A percentile compares a stretch with the other conserved stretches of the same genome.
These are phyloP conservation scores for Drosophila erecta DNA, from an alignment of 1,140 invertebrate species.

Conservation along the genomic window DNA sequence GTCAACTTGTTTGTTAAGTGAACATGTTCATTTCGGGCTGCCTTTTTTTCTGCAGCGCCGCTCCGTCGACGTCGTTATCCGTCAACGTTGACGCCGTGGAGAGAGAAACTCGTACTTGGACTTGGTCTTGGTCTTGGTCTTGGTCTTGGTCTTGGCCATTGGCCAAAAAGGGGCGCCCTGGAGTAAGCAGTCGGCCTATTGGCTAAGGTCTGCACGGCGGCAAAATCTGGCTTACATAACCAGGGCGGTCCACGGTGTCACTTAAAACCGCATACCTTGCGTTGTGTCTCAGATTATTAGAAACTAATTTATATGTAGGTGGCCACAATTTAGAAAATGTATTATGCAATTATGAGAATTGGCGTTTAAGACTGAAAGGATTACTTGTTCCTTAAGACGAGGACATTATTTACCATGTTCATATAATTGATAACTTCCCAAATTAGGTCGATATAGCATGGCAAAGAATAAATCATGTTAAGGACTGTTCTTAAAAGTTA, in stretches of 20 bases:
- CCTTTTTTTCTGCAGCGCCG: slow-evolving; percentile 66
- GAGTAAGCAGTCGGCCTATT: slow-evolving; percentile 76
- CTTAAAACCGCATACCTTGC: not conserved
- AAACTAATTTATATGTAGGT: too few relatives aligned
- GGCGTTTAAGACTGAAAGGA: too few relatives aligned
- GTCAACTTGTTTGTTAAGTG: slow-evolving; percentile 82
- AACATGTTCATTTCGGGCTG: slow-evolving; percentile 73
- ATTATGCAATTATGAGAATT: too few relatives aligned
- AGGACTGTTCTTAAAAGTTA: too few relatives aligned
- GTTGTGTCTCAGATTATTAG: too few relatives aligned
- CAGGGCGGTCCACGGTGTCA: not conserved
- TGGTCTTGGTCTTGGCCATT: slow-evolving; percentile 59
- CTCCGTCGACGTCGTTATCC: slow-evolving; percentile 23
- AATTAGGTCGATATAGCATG: too few relatives aligned
- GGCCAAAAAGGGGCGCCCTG: slow-evolving; percentile 21
- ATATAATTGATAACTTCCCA: too few relatives aligned
- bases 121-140: slow-evolving; percentile 64
- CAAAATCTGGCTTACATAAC: slow-evolving; percentile 4
- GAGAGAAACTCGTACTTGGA: slow-evolving; percentile 71
- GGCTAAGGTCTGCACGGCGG: slow-evolving; percentile 41
- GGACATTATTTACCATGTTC: too few relatives aligned
- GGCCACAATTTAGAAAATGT: too few relatives aligned
- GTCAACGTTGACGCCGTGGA: slow-evolving; percentile 29
- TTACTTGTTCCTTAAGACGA: too few relatives aligned
- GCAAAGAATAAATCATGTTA: too few relatives aligned